Percentiles rank a stretch among this genome's conserved stretches.
Evolutionary conservation across 2,113 vertebrate species (phyloP).

Genomic region (Actenoides lindsayi): DNA sequence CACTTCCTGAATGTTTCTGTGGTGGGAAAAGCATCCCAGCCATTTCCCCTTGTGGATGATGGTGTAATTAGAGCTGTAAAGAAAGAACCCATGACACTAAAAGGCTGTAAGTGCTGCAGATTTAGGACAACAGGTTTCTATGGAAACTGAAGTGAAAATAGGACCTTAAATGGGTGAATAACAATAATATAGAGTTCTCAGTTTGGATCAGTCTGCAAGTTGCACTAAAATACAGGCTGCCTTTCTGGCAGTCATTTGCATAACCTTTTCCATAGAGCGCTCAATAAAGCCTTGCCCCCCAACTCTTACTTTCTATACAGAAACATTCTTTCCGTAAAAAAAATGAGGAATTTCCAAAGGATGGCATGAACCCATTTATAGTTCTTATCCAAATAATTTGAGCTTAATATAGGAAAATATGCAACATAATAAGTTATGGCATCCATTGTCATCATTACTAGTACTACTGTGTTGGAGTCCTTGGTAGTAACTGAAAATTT

Average conservation of each 20-base stretch:
- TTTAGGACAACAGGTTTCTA: slow-evolving; percentile 73
- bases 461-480: background rate
- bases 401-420: background rate
- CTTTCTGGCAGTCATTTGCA: slow-evolving; percentile 41
- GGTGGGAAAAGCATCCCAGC: slow-evolving; percentile 70
- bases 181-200: slow-evolving; percentile 40
- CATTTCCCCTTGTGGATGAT: slow-evolving; percentile 69
- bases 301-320: background rate
- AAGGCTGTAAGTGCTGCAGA: slow-evolving; percentile 66
- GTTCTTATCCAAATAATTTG: background rate
- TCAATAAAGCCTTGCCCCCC: background rate
- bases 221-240: slow-evolving; percentile 13
- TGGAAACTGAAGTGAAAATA: slow-evolving; percentile 69
- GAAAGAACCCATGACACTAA: slow-evolving; percentile 68
- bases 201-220: slow-evolving; percentile 44
- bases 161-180: slow-evolving; percentile 56
- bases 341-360: background rate
- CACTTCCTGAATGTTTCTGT: slow-evolving; percentile 68
- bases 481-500: background rate
- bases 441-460: background rate
- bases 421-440: background rate
- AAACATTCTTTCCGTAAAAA: background rate
- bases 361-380: background rate
- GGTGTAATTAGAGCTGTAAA: slow-evolving; percentile 73
- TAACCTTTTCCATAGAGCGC: slow-evolving; percentile 9